Conservation (phyloP, 2,797 vertebrate genomes). For the Todus mexicanus region DNA sequence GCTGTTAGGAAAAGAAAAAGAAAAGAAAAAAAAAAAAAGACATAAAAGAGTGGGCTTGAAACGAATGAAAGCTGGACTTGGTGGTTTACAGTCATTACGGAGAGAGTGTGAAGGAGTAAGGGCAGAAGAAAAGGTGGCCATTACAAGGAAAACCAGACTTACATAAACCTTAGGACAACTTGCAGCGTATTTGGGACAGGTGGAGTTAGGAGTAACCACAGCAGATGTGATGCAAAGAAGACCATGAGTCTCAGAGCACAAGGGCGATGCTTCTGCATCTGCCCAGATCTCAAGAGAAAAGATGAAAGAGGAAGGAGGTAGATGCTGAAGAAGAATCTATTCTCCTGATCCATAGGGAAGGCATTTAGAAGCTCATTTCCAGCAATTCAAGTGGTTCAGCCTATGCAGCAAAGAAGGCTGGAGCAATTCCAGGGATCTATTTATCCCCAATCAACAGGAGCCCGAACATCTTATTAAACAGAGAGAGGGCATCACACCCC, state of each 20-base stretch:
- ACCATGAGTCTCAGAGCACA: accelerated
- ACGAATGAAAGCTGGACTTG: not conserved
- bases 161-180: not conserved
- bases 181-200: not conserved
- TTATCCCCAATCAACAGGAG: not conserved
- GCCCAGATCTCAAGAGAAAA: not conserved
- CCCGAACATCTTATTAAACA: not conserved
- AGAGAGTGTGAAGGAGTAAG: not conserved
- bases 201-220: accelerated
- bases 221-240: not conserved
- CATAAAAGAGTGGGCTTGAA: not conserved
- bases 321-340: not conserved
- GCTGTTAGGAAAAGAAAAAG: not conserved
- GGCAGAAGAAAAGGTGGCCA: not conserved
- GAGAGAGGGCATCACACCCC: not conserved
- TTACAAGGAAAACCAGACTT: not conserved
- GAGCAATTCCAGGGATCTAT: not conserved
- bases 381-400: not conserved
- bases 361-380: not conserved
- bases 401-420: not conserved
- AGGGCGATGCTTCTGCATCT: not conserved
- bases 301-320: not conserved
- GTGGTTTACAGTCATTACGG: not conserved
- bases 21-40: no score
- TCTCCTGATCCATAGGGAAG: not conserved